These are phyloP conservation scores for Pissodes strobi DNA, from an alignment of 1,140 invertebrate genomes.

Conservation along the genomic window DNA sequence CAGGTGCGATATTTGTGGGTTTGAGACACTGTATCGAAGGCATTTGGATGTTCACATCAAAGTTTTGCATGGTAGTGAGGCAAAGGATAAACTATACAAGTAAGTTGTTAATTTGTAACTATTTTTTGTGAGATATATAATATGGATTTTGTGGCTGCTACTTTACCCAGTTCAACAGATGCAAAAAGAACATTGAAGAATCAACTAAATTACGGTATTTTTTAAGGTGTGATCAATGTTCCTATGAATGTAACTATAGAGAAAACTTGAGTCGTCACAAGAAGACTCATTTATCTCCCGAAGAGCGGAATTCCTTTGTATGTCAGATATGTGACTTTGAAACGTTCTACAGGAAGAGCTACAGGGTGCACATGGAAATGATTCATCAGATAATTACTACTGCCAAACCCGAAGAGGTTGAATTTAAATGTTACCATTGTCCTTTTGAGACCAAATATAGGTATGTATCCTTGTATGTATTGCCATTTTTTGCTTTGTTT, in stretches of 20 bases:
- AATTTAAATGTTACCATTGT: constrained; percentile 26
- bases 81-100: not conserved
- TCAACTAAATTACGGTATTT: no score
- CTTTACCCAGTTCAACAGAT: no score
- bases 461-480: no score
- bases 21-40: not conserved
- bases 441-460: constrained; percentile 20
- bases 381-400: not conserved
- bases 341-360: constrained; percentile 17
- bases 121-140: no score
- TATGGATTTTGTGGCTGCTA: no score
- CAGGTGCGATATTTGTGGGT: not conserved
- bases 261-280: constrained; percentile 21
- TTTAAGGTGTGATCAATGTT: constrained; percentile 24
- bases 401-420: not conserved
- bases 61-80: not conserved
- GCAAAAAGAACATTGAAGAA: no score
- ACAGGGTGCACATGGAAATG: constrained; percentile 22
- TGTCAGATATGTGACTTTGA: constrained; percentile 14
- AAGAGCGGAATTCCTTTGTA: constrained; percentile 13
- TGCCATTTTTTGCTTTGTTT: no score
- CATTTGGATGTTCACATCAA: not conserved
- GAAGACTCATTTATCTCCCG: constrained; percentile 15
- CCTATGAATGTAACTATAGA: constrained; percentile 16
- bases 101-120: no score